Evolutionary conservation across 2,113 vertebrate genomes (phyloP), one percentile per base, ranked within the genome.

Genomic region (Hyla sarda): DNA sequence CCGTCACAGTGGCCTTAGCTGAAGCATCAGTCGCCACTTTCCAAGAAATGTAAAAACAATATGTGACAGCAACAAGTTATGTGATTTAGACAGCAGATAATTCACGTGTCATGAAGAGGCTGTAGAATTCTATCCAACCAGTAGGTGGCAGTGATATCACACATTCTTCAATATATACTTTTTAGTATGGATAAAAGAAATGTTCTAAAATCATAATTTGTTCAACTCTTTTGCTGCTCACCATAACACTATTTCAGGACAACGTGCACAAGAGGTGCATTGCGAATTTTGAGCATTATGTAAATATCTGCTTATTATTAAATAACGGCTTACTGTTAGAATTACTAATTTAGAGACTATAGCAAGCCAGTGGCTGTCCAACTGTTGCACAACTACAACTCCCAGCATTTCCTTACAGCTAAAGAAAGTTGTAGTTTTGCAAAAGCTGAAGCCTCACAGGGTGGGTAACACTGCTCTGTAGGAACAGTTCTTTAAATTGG

Each of bases 21-120:
- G 83, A 34, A 28, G 50, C 48, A 12, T 1, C 13, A 52, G 2
- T 79, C 10, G 30, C 50, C 13, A 19, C 76, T 80, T 72, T 86
- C 76, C 84, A 86, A 58, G 83, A 80, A 80, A 9, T 30, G 37
- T 72, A 72, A 80, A 79, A 56, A 80, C 60, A 80, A 28, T 71
- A 21, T 21, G 48, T 72, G 76, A 72, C 30, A 10, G 13, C 16
- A 17, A 16, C 45, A 47, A n/a, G 41, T 74, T 47, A n/a, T 28
- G 13, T 10, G 41, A n/a, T 45, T 1, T 25, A 1, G 8, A 1
- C 32, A 34, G 71, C 3, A 41, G 37, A 73, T 73, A n/a, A 47
- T 25, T 25, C 45, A 48, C 8, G 12, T 23, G 32, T 72, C 34
- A 32, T 25, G 11, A 41, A 37, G 34, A 8, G 19, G 23, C 30